Conservation (phyloP, 2,113 vertebrate genomes). For the Eretmochelys imbricata region DNA sequence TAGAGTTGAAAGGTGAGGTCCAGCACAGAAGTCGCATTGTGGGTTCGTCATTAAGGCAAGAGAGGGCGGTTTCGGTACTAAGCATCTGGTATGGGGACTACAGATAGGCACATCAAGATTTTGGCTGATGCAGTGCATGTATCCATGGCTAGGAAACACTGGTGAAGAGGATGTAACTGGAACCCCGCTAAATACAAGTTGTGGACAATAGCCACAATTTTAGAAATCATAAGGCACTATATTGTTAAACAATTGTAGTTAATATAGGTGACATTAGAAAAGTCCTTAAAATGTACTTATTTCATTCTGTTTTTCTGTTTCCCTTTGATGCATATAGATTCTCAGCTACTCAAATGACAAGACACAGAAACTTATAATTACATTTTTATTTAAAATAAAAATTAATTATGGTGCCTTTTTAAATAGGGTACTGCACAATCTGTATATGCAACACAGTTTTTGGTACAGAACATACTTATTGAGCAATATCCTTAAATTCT, state of each 20-base stretch:
- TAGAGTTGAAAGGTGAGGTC: neutral
- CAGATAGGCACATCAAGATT: neutral
- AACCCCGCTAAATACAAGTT: rapidly evolving
- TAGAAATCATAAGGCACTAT: neutral
- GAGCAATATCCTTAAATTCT: conserved; percentile 83
- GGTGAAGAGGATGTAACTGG: neutral
- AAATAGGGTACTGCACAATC: conserved; percentile 80
- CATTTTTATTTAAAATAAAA: conserved; percentile 97
- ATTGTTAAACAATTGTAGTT: neutral
- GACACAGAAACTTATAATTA: conserved; percentile 76
- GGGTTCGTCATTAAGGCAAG: neutral
- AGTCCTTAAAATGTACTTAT: neutral
- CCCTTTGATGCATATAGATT: neutral
- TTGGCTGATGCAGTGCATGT: neutral
- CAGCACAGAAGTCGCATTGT: neutral
- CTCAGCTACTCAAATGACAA: neutral
- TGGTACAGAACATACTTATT: conserved; percentile 83
- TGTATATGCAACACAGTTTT: conserved; percentile 81
- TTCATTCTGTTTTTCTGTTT: neutral
- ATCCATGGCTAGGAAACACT: neutral
- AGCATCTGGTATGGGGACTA: neutral
- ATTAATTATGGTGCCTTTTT: conserved; percentile 82
- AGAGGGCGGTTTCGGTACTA: neutral
- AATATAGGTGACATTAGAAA: neutral
- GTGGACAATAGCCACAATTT: neutral